Conservation (phyloP, 2,888 invertebrate species). For the Polyploca ridens region DNA sequence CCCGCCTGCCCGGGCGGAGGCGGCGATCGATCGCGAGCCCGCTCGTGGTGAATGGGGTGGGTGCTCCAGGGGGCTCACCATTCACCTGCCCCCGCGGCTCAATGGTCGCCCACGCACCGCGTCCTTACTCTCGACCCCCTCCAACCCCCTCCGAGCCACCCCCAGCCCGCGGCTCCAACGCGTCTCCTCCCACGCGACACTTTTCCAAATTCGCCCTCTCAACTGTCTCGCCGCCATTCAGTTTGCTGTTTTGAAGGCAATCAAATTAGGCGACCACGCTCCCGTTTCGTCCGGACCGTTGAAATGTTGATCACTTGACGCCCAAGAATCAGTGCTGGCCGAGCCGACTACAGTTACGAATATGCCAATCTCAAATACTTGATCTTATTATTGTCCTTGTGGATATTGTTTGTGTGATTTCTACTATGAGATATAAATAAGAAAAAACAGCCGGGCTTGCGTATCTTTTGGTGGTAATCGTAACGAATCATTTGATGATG, state of each 20-base stretch:
- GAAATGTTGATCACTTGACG: conserved; percentile 33
- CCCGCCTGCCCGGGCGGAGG: conserved; percentile 42
- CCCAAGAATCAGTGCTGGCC: conserved; percentile 7
- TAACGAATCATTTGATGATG: too few relatives aligned
- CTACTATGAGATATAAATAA: background rate
- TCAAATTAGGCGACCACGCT: conserved; percentile 54
- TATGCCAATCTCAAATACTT: background rate
- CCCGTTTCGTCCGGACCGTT: conserved; percentile 22
- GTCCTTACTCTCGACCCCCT: conserved; percentile 53
- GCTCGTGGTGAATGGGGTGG: conserved; percentile 64
- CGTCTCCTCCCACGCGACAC: conserved; percentile 70
- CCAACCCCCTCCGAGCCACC: conserved; percentile 30
- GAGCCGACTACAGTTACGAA: background rate
- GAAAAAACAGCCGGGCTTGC: too few relatives aligned
- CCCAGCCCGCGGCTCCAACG: conserved; percentile 55
- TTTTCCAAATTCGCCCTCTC: conserved; percentile 70
- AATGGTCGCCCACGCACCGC: conserved; percentile 79
- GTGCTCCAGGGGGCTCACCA: conserved; percentile 62
- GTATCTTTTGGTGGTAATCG: too few relatives aligned
- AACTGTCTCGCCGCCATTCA: conserved; percentile 72
- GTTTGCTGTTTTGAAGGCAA: conserved; percentile 67
- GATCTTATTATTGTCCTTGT: background rate
- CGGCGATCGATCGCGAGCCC: conserved; percentile 65
- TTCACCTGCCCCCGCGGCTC: conserved; percentile 80
- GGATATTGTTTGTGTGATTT: background rate